Base-by-base conservation (phyloP, 2,888 invertebrate species). In the Hyposoter dolosus region DNA sequence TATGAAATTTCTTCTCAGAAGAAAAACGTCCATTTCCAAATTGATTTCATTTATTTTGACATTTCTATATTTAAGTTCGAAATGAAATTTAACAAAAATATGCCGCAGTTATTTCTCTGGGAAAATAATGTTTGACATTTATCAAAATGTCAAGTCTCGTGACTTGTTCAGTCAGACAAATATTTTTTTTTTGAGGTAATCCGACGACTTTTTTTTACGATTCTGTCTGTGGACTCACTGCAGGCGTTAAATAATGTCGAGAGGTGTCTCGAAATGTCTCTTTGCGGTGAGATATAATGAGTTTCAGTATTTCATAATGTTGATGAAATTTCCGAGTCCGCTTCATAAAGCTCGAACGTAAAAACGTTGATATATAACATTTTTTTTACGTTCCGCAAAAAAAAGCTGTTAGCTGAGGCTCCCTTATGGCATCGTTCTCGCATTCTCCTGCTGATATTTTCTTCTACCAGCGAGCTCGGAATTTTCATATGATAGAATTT, bases 401-500 rank as follows among this genome's bases (percentile, higher is more conserved):
- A 77, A 78, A 69, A 32, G 53, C 75, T 75, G 82, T 82, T 68
- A 82, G 74, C 56, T 23, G 45, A 19, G 19, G 75, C 56, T 66
- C 60, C 28, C 68, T 68, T 60, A 82, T 82, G 63, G 53, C 74
- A 50, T 74, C 75, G 66, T 75, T 82, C 50, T 56, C 68, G 63
- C 65, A 72, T 72, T 63, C 63, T 80, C 65, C 23, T 40, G 63
- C 40, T 47, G 72, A 71, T 45, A 71, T 80, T 80, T 65, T 72
- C 66, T 60, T 71, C 56, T 66, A 56, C 32, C 82, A 56, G 56
- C 5, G 56, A 53, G 66, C 82, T 82, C 45, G 82, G 72, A 81
- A 78, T 76, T 72, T 82, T 75, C 79, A 82, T 75, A 85, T 84
- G 72, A 74, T 65, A 85, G 63, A 47, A 85, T 76, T 82, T 82